These are phyloP conservation scores for Theropithecus gelada DNA, from an alignment of 2,113 vertebrate genomes.

Conservation along the genomic window DNA sequence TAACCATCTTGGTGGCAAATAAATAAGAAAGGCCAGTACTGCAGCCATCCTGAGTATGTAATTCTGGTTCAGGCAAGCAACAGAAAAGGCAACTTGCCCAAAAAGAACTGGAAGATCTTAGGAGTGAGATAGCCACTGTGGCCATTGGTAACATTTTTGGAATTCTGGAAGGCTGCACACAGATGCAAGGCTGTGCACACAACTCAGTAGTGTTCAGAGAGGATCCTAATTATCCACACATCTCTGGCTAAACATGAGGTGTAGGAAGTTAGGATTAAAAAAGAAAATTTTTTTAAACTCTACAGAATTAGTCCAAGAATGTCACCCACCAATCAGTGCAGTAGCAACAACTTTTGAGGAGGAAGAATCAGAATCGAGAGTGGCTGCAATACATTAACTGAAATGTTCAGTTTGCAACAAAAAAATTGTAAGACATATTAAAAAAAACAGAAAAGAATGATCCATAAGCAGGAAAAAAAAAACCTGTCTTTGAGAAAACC, in stretches of 20 bases:
- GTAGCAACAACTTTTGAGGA: background rate
- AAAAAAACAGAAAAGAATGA: slow-evolving; percentile 10
- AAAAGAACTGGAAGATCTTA: background rate
- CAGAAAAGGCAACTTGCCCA: background rate
- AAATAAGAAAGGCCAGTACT: background rate
- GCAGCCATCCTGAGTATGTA: background rate
- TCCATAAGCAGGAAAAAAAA: background rate
- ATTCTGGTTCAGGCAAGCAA: background rate
- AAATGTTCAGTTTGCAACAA: slow-evolving; percentile 59
- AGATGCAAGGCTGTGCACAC: background rate
- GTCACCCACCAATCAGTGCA: background rate
- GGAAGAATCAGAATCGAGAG: background rate
- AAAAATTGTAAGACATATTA: slow-evolving; percentile 1
- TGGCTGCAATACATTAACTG: background rate
- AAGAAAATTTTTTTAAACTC: background rate
- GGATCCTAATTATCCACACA: background rate
- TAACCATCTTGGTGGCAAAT: background rate
- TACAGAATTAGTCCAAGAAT: background rate
- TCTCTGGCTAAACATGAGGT: background rate
- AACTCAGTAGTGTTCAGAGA: background rate
- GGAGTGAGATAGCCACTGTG: background rate
- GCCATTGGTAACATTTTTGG: background rate
- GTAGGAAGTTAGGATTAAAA: background rate
- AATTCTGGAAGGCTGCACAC: background rate
- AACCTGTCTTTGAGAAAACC: slow-evolving; percentile 53